phyloP scores from a whole-genome alignment of 1,140 invertebrate species.

The Drosophila suzukii region DNA sequence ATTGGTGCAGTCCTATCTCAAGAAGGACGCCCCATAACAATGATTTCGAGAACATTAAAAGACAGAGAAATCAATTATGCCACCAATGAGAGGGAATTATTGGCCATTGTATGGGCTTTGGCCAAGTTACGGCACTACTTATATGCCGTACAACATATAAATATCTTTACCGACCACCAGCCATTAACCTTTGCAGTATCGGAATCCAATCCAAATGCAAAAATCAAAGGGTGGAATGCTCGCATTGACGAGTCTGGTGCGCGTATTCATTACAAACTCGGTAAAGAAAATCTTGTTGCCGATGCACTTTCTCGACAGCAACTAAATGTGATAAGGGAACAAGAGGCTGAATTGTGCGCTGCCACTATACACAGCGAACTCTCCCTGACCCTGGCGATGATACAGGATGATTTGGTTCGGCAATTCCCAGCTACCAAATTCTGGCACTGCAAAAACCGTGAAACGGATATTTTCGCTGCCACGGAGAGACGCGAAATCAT shows the following conservation, averaged over 20 bases:
- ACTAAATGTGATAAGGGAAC: not conserved
- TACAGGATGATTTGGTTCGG: not conserved
- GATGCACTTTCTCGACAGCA: not conserved
- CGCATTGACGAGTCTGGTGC: not conserved
- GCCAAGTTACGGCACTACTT: constrained; percentile 1
- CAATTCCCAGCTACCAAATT: not conserved
- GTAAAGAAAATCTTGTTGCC: not conserved
- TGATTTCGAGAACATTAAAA: not conserved
- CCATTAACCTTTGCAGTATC: constrained; percentile 75
- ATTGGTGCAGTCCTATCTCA: not conserved
- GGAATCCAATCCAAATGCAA: constrained; percentile 78
- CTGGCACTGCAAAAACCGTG: constrained; percentile 2
- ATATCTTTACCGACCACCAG: constrained; percentile 1
- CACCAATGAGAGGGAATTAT: not conserved
- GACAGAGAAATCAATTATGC: not conserved
- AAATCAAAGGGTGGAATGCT: too few relatives aligned
- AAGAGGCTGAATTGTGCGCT: not conserved
- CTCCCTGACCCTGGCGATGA: not conserved
- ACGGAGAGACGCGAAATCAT: not conserved
- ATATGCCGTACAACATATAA: not conserved
- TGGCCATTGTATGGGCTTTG: not conserved
- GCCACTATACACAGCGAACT: not conserved
- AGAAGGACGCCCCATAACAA: constrained; percentile 2
- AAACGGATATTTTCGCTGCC: not conserved
- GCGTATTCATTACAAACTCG: not conserved